A percentile compares a stretch with the other conserved stretches of the same genome.
These are phyloP conservation scores for Spilogale gracilis DNA, from an alignment of 2,113 vertebrate genomes.

Conservation along the genomic window DNA sequence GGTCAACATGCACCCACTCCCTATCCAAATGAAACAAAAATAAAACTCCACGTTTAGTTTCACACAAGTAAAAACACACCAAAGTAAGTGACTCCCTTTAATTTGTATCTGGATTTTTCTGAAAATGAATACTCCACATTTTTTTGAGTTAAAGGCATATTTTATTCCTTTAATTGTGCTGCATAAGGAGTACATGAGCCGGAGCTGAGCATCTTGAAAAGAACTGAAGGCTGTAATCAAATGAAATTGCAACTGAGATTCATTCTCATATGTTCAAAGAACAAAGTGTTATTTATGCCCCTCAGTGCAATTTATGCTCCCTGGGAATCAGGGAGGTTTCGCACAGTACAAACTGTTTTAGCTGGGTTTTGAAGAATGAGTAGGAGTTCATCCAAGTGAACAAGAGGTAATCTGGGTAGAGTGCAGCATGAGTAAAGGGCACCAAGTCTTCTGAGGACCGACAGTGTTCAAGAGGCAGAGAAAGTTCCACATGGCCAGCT, in stretches of 20 bases:
- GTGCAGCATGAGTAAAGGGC: not conserved
- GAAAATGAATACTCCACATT: not conserved
- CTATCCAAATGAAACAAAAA: slow-evolving; percentile 26
- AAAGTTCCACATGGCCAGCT: not conserved
- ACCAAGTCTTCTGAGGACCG: not conserved
- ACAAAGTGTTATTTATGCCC: not conserved
- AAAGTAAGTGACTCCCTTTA: slow-evolving; percentile 5
- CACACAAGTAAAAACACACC: not conserved
- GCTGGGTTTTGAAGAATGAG: not conserved
- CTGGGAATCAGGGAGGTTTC: not conserved
- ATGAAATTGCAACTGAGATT: not conserved
- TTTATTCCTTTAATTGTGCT: not conserved
- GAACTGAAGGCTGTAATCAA: not conserved
- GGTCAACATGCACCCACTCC: not conserved
- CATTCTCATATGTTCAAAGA: not conserved
- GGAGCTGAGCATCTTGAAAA: not conserved
- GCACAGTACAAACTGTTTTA: not conserved
- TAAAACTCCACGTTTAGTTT: not conserved
- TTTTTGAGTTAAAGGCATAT: not conserved
- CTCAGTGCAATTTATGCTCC: not conserved
- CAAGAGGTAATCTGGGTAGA: not conserved
- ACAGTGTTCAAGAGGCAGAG: not conserved
- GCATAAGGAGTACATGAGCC: not conserved
- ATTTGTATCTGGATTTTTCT: slow-evolving; percentile 5
- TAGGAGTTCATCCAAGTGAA: not conserved